phyloP scores from a whole-genome alignment of 1,140 invertebrate species.

The Solenopsis invicta region DNA sequence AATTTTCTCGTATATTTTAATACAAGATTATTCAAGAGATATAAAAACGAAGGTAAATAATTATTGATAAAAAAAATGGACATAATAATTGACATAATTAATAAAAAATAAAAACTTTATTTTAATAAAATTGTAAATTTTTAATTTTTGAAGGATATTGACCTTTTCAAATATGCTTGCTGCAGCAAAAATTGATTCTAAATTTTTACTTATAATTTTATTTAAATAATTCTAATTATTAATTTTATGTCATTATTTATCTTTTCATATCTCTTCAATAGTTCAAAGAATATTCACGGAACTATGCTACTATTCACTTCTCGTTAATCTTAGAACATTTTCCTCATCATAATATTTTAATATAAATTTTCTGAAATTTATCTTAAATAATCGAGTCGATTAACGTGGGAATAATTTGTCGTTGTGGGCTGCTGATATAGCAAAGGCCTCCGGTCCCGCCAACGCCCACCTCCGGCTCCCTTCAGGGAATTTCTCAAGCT shows the following conservation, averaged over 20 bases:
- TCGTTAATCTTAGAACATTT: not conserved
- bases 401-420: conserved; percentile 14
- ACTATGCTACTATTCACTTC: not conserved
- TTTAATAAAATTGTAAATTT: no score
- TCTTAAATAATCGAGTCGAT: not conserved
- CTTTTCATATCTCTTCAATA: conserved; percentile 2
- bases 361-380: not conserved
- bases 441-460: conserved; percentile 76
- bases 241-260: conserved; percentile 11
- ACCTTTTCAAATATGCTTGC: not conserved
- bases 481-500: conserved; percentile 84
- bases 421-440: conserved; percentile 4
- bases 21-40: not conserved
- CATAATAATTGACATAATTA: not conserved
- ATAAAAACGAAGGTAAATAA: no score
- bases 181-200: not conserved
- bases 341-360: not conserved
- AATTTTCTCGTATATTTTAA: not conserved
- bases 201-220: not conserved
- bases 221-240: not conserved
- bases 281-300: not conserved
- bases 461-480: conserved; percentile 81
- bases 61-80: no score
- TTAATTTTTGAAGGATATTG: no score
- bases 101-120: not conserved